These are phyloP conservation scores for Scaptomyza flava DNA, from an alignment of 2,888 invertebrate genomes.

Conservation along the genomic window DNA sequence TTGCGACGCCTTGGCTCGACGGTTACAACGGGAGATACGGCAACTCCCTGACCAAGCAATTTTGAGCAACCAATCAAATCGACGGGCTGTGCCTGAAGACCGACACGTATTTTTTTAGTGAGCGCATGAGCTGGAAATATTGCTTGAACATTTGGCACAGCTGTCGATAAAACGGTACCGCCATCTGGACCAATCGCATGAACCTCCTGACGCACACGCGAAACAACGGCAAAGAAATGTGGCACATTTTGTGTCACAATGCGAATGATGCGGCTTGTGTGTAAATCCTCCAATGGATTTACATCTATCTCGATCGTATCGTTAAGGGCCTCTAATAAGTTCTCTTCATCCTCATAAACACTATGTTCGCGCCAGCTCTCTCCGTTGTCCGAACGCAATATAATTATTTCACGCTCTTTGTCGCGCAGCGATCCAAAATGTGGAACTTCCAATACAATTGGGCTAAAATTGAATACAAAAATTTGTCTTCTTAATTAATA, in stretches of 20 bases:
- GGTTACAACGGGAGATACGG: constrained; percentile 98
- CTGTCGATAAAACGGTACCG: constrained; percentile 96
- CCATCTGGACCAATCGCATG: constrained; percentile 99
- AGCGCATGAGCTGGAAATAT: constrained; percentile 97
- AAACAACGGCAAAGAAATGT: constrained; percentile 98
- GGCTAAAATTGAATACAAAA: constrained; percentile 85
- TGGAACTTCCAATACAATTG: constrained; percentile 97
- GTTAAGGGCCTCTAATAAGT: constrained; percentile 95
- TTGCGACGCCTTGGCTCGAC: constrained; percentile 98
- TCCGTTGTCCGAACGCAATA: constrained; percentile 98
- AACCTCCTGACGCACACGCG: constrained; percentile 97
- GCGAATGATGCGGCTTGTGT: constrained; percentile 95
- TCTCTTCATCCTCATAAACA: constrained; percentile 92
- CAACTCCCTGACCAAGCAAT: constrained; percentile 96
- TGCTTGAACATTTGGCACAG: constrained; percentile 94
- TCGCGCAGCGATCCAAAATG: constrained; percentile 98
- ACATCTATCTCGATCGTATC: constrained; percentile 87
- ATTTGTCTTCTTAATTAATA: background rate
- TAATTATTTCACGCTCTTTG: constrained; percentile 97
- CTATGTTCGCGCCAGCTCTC: constrained; percentile 99
- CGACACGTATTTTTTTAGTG: constrained; percentile 99
- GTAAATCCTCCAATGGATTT: constrained; percentile 91
- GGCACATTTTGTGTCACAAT: constrained; percentile 99
- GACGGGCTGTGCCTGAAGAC: constrained; percentile 98
- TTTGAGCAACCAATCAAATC: constrained; percentile 93